Conservation (phyloP, 2,888 invertebrate genomes). For the Luffia ferchaultella region DNA sequence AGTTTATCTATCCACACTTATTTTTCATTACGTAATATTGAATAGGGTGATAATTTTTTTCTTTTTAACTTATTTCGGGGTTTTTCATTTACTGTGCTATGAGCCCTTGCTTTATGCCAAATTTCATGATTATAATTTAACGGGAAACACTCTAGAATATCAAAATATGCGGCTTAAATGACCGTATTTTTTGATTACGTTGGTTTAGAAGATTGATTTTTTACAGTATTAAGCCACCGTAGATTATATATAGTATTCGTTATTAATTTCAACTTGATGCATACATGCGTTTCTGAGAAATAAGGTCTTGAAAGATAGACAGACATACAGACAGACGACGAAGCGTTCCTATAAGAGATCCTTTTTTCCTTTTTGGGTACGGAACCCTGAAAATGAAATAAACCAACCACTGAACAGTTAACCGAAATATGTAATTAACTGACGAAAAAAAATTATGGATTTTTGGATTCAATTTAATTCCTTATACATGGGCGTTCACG, state of each 20-base stretch:
- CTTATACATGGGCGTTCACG: no score
- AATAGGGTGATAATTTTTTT: no score
- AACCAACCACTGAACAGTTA: no score
- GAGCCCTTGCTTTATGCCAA: background rate
- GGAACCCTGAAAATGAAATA: no score
- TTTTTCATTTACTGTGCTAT: background rate
- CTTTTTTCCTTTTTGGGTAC: no score
- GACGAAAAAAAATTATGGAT: no score
- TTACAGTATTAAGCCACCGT: background rate
- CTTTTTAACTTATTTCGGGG: no score
- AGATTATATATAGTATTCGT: background rate
- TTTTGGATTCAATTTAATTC: no score
- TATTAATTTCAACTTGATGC: background rate
- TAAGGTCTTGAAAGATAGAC: no score
- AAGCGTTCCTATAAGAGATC: background rate
- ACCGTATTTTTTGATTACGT: background rate
- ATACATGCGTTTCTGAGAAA: background rate
- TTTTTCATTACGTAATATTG: no score
- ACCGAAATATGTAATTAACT: no score
- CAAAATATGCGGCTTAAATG: background rate
- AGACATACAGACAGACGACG: background rate
- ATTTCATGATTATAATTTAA: background rate
- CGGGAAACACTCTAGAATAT: background rate
- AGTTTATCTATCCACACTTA: no score
- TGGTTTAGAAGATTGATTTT: background rate